A percentile compares a stretch with the other conserved stretches of the same genome.
phyloP scores from a whole-genome alignment of 2,797 vertebrate genomes.

The Scyliorhinus canicula region DNA sequence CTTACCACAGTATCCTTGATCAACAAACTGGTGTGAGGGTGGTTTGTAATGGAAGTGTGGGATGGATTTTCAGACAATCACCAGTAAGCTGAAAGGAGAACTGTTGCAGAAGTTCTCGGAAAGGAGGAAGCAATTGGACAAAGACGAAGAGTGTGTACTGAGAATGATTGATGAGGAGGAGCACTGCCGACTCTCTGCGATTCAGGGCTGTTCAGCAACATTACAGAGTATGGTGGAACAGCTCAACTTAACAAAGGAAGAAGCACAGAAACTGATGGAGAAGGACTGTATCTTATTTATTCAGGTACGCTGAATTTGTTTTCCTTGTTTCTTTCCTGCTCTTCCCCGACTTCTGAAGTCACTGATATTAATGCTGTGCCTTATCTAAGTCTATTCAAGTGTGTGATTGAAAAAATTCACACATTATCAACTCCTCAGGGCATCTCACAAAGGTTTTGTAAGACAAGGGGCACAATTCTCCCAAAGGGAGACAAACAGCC shows the following conservation, averaged over 20 bases:
- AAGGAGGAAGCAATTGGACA: not conserved
- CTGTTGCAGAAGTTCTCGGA: not conserved
- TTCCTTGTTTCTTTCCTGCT: not conserved
- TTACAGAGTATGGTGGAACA: not conserved
- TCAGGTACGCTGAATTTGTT: not conserved
- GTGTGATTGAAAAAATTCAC: not conserved
- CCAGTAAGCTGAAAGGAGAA: not conserved
- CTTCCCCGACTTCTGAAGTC: not conserved
- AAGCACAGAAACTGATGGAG: not conserved
- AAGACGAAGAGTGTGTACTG: not conserved
- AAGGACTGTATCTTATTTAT: not conserved
- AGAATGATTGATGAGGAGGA: not conserved
- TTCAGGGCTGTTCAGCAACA: not conserved
- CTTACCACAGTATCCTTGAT: too few relatives aligned
- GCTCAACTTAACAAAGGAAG: not conserved
- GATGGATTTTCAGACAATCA: not conserved
- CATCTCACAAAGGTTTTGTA: not conserved
- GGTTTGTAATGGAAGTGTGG: not conserved
- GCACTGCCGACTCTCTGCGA: not conserved
- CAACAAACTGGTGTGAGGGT: not conserved
- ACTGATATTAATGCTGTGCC: not conserved
- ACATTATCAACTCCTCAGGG: not conserved
- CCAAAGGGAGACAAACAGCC: too few relatives aligned
- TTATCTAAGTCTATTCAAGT: not conserved
- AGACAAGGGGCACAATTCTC: too few relatives aligned